Conservation (phyloP, 1,140 invertebrate species). For the Amphibalanus amphitrite region DNA sequence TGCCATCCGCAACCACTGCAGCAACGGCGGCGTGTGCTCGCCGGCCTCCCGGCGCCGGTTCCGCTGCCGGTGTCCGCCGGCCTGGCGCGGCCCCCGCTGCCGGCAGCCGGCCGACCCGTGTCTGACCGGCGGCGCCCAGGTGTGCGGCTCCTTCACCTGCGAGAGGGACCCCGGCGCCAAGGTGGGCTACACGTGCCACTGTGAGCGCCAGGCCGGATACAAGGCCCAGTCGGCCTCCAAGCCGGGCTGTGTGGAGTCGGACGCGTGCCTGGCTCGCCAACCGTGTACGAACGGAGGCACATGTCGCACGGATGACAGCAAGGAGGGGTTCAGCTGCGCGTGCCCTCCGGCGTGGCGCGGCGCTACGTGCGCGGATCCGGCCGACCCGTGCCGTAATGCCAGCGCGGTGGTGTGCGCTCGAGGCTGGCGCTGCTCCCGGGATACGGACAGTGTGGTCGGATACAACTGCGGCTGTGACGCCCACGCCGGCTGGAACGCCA, state of each 20-base stretch:
- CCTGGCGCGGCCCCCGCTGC: neutral
- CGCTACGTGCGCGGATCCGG: neutral
- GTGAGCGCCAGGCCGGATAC: neutral
- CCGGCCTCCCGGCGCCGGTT: neutral
- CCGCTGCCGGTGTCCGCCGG: neutral
- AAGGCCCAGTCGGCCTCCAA: neutral
- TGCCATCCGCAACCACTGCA: neutral
- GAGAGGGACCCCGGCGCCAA: neutral
- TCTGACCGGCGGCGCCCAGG: no score
- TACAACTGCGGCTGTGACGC: slow-evolving; percentile 1
- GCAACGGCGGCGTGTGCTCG: neutral
- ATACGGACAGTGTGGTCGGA: neutral
- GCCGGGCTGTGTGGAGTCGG: neutral
- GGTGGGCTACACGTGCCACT: neutral
- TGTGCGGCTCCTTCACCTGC: neutral
- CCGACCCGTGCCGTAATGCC: neutral
- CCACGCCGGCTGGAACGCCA: neutral
- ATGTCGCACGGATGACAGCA: neutral
- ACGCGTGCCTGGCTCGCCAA: neutral
- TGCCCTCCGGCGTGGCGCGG: neutral
- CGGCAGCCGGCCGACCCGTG: neutral
- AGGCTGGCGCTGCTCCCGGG: neutral
- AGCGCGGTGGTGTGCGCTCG: neutral
- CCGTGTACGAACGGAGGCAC: neutral
- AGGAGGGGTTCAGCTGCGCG: neutral